Evolutionary conservation across 2,888 invertebrate species (phyloP), one percentile per base, ranked within the genome.

Genomic region (Tipula helvola): DNA sequence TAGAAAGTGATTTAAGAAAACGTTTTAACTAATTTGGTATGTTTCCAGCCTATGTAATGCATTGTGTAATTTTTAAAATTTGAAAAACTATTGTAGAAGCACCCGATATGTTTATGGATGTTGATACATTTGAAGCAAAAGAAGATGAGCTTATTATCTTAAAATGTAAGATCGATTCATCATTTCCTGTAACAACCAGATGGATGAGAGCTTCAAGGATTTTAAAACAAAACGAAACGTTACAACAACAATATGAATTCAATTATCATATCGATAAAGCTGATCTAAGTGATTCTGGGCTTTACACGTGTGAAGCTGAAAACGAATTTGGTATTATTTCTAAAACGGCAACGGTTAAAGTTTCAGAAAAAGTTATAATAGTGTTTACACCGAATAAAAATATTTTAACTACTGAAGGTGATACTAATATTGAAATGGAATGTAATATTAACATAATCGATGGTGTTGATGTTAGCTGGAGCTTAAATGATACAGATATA

Each of bases 121-220:
- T 90, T 87, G 90, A 91, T 88, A 92, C 92, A 89, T 88, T 88
- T 41, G 83, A 88, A 83, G 41, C 88, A 71, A 88, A 89, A 28
- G 88, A 88, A 86, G 91, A 90, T 0, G 90, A 92, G 41, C 91
- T 93, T 1, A 92, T 94, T 4, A 91, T 91, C 0, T 89, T 95
- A 1, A 90, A 90, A 0, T 96, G 96, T 89, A 90, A 91, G 18
- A 93, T 95, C 7, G 93, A 94, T 87, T 95, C 95, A 87, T 89
- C 94, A 47, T 93, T 94, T 3, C 95, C 95, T 0, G 93, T 94
- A 88, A 92, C 91, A 0, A 71, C 87, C 7, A 39, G 85, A 16
- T 88, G 88, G 88, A 86, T 44, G n/a, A 39, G 28, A 42, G 86
- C 87, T 83, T 87, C 87, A 5, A 85, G 47, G 18, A 28, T 86